phyloP scores from a whole-genome alignment of 2,888 invertebrate genomes.

The Ephialtes manifestator region DNA sequence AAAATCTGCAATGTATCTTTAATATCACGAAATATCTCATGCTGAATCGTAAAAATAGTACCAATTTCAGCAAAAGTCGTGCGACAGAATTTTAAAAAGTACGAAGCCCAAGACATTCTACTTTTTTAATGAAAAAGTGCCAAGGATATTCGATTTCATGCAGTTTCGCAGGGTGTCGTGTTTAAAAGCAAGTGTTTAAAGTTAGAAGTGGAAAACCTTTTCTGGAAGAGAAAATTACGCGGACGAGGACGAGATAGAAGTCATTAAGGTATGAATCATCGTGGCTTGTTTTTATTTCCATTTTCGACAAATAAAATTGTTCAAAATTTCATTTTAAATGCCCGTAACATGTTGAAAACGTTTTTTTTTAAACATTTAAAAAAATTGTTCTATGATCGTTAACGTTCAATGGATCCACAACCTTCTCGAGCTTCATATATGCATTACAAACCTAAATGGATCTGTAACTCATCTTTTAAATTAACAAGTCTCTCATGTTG shows the following conservation, averaged over 20 bases:
- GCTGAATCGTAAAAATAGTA: background rate
- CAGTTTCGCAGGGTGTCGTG: constrained; percentile 1
- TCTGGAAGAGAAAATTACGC: constrained; percentile 4
- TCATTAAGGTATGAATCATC: constrained; percentile 84
- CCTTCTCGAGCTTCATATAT: too few relatives aligned
- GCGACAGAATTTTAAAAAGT: too few relatives aligned
- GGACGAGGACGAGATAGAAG: constrained; percentile 78
- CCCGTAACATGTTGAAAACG: too few relatives aligned
- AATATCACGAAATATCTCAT: background rate
- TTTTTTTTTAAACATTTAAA: background rate
- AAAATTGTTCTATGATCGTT: too few relatives aligned
- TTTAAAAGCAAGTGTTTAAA: constrained; percentile 7
- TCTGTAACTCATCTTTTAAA: too few relatives aligned
- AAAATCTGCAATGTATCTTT: background rate
- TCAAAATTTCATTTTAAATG: background rate
- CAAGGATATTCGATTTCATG: background rate
- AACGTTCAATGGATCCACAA: too few relatives aligned
- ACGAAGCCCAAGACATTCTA: background rate
- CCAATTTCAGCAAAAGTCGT: background rate
- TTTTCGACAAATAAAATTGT: background rate
- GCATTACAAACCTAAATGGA: too few relatives aligned
- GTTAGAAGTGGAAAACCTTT: constrained; percentile 1
- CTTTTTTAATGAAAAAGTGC: constrained; percentile 15
- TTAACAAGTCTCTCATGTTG: too few relatives aligned
- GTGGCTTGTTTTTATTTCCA: background rate